Evolutionary conservation across 92 coral and sea anemone species (phyloP).

Genomic region (Umimayanthus chanpuru): DNA sequence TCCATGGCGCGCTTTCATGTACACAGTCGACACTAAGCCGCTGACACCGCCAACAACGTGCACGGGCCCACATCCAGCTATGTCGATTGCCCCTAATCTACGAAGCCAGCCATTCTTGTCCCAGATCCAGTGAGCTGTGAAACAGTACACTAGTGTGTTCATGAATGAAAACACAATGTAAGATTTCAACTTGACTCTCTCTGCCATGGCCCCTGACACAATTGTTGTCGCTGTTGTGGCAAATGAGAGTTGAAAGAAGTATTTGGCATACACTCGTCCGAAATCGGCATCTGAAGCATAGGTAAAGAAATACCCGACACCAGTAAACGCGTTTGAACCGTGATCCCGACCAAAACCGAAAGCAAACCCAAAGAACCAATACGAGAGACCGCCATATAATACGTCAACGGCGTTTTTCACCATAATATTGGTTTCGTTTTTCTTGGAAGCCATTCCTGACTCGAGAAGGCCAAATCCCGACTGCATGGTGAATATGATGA

Average conservation of each 20-base stretch:
- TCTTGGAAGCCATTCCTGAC: too few relatives aligned
- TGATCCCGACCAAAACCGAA: not conserved
- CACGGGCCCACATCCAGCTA: slow-evolving; percentile 94
- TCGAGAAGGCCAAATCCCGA: too few relatives aligned
- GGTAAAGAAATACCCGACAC: not conserved
- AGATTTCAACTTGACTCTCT: slow-evolving; percentile 65
- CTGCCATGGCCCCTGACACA: too few relatives aligned
- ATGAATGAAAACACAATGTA: slow-evolving; percentile 76
- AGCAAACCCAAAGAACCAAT: too few relatives aligned
- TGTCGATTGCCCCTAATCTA: slow-evolving; percentile 75
- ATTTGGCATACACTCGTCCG: too few relatives aligned
- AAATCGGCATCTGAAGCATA: not conserved
- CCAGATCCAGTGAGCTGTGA: slow-evolving; percentile 55
- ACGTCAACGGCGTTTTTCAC: too few relatives aligned
- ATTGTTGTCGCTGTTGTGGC: slow-evolving; percentile 36
- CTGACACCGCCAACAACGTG: slow-evolving; percentile 77
- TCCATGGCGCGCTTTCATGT: slow-evolving; percentile 22
- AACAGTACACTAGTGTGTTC: slow-evolving; percentile 71
- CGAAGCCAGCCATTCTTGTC: slow-evolving; percentile 67
- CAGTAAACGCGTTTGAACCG: not conserved
- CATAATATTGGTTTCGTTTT: too few relatives aligned
- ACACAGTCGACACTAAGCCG: slow-evolving; percentile 54
- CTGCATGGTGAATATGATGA: too few relatives aligned
- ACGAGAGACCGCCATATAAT: too few relatives aligned
- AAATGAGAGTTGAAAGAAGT: not conserved